Evolutionary conservation across 37 sponge, comb jelly and placozoan genomes (phyloP).

Genomic region (Haliclona indistincta): DNA sequence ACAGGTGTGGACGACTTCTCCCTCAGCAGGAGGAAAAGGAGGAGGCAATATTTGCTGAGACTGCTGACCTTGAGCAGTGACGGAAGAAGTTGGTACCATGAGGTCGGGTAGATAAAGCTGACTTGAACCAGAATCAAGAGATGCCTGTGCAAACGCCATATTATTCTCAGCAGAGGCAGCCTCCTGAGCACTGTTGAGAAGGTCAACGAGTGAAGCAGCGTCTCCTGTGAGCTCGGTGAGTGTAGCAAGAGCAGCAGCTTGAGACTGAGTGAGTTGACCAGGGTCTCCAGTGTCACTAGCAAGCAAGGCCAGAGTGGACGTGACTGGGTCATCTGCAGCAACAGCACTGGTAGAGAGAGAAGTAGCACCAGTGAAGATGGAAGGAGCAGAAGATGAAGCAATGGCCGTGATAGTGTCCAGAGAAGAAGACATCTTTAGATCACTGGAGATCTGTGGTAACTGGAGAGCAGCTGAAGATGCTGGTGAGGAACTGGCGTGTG

Average conservation of each 20-base stretch:
- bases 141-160: neutral
- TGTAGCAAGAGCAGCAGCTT: slow-evolving; percentile 28
- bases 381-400: neutral
- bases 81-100: neutral
- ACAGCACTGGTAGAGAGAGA: slow-evolving; percentile 1
- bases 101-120: slow-evolving; percentile 2
- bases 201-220: slow-evolving; percentile 43
- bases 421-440: slow-evolving; percentile 2
- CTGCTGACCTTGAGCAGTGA: neutral
- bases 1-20: slow-evolving; percentile 19
- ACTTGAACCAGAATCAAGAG: neutral
- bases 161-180: neutral
- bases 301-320: slow-evolving; percentile 51
- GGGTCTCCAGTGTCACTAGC: slow-evolving; percentile 52
- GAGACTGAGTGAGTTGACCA: slow-evolving; percentile 1
- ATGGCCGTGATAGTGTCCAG: slow-evolving; percentile 23
- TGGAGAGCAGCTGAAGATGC: no score
- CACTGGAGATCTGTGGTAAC: no score
- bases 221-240: slow-evolving; percentile 47
- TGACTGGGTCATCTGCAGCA: slow-evolving; percentile 45
- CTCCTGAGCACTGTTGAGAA: slow-evolving; percentile 42
- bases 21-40: neutral
- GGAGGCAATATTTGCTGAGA: neutral
- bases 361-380: neutral
- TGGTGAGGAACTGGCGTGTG: no score